Conservation (phyloP, 1,140 invertebrate species). For the Drosophila carrolli region DNA sequence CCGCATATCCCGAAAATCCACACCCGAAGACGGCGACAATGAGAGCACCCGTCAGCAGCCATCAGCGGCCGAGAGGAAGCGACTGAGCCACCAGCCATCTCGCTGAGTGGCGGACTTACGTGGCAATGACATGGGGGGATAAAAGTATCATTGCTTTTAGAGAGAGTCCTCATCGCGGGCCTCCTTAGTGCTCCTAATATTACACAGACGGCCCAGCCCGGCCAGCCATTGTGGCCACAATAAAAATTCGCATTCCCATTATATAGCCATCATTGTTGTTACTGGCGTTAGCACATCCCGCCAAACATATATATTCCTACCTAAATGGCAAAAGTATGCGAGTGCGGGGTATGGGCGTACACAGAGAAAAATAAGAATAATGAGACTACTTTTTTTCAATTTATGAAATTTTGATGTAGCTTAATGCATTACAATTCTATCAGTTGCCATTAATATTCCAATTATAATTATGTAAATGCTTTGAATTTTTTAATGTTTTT, state of each 20-base stretch:
- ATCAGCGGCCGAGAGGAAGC: conserved; percentile 34
- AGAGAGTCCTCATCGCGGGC: conserved; percentile 29
- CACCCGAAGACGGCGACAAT: conserved; percentile 47
- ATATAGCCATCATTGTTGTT: conserved; percentile 46
- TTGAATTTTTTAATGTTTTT: too few species aligned
- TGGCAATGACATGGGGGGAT: conserved; percentile 63
- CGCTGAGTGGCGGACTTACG: conserved; percentile 58
- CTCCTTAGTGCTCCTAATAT: conserved; percentile 38
- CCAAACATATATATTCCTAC: conserved; percentile 5
- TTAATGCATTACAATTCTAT: too few species aligned
- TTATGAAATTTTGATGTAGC: too few species aligned
- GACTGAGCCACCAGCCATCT: conserved; percentile 43
- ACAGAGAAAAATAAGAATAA: not conserved
- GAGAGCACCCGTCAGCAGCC: conserved; percentile 50
- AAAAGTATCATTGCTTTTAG: conserved; percentile 60
- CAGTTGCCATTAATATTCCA: too few species aligned
- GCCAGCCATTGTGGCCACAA: conserved; percentile 51
- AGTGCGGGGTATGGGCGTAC: not conserved
- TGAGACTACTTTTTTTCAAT: too few species aligned
- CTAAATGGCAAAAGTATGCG: conserved; percentile 4
- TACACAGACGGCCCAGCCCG: not conserved
- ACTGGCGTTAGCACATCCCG: conserved; percentile 17
- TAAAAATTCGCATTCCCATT: conserved; percentile 59
- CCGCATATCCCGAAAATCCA: conserved; percentile 54
- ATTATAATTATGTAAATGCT: too few species aligned